Conservation (phyloP, 2,797 vertebrate genomes). For the Crocidura indochinensis region DNA sequence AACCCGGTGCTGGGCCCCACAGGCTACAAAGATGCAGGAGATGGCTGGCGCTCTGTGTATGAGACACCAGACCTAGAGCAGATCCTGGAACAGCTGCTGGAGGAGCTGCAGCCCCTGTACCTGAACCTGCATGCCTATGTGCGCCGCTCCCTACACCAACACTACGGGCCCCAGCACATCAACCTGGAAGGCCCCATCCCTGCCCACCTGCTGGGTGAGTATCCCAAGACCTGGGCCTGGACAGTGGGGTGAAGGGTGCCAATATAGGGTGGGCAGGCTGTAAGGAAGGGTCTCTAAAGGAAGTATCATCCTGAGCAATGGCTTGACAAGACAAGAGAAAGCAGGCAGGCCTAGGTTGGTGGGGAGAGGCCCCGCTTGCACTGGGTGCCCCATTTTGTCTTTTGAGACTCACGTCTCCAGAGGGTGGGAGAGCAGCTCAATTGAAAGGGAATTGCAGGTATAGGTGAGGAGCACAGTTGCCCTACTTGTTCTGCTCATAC, state of each 20-base stretch:
- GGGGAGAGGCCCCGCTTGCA: neutral
- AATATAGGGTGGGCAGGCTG: neutral
- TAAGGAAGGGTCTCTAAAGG: neutral
- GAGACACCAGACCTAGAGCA: slow-evolving; percentile 95
- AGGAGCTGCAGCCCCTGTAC: slow-evolving; percentile 96
- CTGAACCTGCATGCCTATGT: slow-evolving; percentile 96
- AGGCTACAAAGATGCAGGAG: slow-evolving; percentile 96
- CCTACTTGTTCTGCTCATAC: too few relatives aligned
- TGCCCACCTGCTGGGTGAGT: slow-evolving; percentile 96
- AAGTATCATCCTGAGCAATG: too few relatives aligned
- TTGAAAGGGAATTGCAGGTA: too few relatives aligned
- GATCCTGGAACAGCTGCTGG: slow-evolving; percentile 95
- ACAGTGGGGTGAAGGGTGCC: neutral
- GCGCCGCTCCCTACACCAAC: slow-evolving; percentile 94
- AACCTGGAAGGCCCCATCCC: slow-evolving; percentile 97
- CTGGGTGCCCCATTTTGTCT: too few relatives aligned
- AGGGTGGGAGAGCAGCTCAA: too few relatives aligned
- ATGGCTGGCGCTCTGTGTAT: slow-evolving; percentile 96
- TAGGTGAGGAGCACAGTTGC: too few relatives aligned
- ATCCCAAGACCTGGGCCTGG: too few relatives aligned
- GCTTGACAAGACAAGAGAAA: too few relatives aligned
- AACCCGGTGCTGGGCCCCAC: neutral
- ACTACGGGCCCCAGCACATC: slow-evolving; percentile 92
- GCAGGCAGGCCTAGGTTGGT: neutral
- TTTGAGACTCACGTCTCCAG: too few relatives aligned